Base-by-base conservation (phyloP, 2,113 vertebrate species). In the Oncorhynchus nerka region DNA sequence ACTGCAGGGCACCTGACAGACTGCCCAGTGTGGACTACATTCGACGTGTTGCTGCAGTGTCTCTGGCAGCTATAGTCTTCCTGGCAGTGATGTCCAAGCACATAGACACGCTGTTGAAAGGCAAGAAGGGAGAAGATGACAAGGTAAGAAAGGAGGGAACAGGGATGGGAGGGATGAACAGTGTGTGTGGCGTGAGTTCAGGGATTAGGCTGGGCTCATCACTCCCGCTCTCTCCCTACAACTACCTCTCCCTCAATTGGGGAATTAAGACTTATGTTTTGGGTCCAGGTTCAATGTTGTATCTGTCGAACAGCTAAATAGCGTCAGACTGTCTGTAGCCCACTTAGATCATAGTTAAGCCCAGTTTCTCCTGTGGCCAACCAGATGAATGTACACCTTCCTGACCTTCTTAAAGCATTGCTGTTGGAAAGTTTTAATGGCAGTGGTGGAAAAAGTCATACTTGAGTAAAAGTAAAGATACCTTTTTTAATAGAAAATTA, bases 91-190 rank as follows among this genome's bases (percentile, higher is more conserved):
- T 77, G 79, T 88, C 83, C 24, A 79, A 78, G 76, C 87, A 77
- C 62, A 82, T 85, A 78, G 89, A 89, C 26, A 28, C 19, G 0
- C 69, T 88, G 75, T 78, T 87, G 79, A 90, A 86, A 78, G 28
- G 45, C 85, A 83, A 66, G 51, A 55, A 55, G 51, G 16, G 13
- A 76, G 90, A 89, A 76, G 91, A 89, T 2, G 87, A 85, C 57
- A 81, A 84, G 91, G 92, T 93, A 81, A 83, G 88, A 16, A 16
- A 6, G 2, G 19, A 7, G 26, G 1, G 9, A 66, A 15, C 64
- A 15, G 28, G 26, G 64, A 30, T 7, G 48, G 8, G 4, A 30
- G 30, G 71, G 39, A 24, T 62, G 59, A 34, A 7, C 71, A 9
- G 12, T 45, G 32, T 51, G 15, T 9, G 6, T 75, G 68, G 57